Evolutionary conservation across 2,113 vertebrate species (phyloP).

Genomic region (Lontra canadensis): DNA sequence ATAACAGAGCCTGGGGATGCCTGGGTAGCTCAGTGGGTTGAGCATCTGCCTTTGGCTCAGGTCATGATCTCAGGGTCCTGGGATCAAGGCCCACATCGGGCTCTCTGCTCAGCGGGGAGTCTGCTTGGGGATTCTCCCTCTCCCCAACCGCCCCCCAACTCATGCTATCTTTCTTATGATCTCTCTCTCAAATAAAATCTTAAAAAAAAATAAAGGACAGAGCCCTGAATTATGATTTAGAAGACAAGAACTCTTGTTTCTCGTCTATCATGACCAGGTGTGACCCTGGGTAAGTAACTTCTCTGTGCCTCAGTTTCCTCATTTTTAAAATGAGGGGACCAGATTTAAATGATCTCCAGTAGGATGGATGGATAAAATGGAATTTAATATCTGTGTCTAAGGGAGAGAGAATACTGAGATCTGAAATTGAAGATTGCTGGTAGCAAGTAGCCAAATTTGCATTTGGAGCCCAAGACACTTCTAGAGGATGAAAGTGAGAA

Average conservation of each 20-base stretch:
- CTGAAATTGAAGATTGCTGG: background rate
- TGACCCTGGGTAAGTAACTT: background rate
- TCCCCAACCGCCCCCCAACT: too few species aligned
- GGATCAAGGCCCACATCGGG: too few species aligned
- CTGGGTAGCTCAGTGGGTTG: too few species aligned
- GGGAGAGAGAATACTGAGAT: background rate
- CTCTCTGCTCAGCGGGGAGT: too few species aligned
- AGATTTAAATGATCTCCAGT: background rate
- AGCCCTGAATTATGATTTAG: background rate
- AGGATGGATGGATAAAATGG: background rate
- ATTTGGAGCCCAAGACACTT: background rate
- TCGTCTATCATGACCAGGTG: background rate
- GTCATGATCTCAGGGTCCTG: too few species aligned
- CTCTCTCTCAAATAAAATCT: too few species aligned
- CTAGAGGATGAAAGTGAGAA: background rate
- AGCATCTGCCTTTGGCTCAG: too few species aligned
- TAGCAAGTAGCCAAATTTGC: background rate
- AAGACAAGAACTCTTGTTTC: background rate
- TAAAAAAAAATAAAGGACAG: background rate
- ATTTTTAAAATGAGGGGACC: slow-evolving; percentile 9
- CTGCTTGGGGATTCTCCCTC: too few species aligned
- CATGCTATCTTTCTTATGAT: too few species aligned
- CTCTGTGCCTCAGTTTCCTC: background rate
- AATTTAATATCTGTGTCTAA: background rate
- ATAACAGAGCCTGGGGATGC: background rate